These are phyloP conservation scores for Tylochromis polylepis DNA, from an alignment of 2,113 vertebrate species.

Conservation along the genomic window DNA sequence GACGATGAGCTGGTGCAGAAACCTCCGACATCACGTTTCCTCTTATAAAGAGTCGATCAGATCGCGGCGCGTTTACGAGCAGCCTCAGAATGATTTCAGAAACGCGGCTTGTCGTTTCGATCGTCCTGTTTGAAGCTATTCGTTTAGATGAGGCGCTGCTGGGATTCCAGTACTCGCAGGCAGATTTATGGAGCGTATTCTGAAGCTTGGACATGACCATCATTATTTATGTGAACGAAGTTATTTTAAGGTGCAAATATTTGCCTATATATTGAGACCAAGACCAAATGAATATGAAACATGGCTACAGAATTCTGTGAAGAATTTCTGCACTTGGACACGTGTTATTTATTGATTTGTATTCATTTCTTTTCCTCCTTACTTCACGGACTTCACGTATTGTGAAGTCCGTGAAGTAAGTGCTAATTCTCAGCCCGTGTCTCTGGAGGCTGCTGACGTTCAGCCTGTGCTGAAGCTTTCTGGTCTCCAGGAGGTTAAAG, in stretches of 20 bases:
- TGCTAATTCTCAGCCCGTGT: neutral
- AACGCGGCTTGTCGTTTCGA: no score
- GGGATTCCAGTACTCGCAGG: no score
- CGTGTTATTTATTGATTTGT: neutral
- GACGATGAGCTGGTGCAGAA: neutral
- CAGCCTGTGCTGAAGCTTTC: neutral
- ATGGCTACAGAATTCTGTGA: neutral
- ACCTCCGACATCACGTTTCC: no score
- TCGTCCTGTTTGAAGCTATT: no score
- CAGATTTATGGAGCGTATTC: fast-evolving
- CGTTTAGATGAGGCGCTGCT: neutral
- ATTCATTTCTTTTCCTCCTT: neutral
- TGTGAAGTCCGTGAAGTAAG: neutral
- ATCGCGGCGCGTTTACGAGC: neutral
- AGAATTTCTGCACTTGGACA: neutral
- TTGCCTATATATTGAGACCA: neutral
- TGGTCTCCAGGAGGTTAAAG: neutral
- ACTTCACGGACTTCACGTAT: neutral
- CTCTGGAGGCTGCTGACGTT: neutral
- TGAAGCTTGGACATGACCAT: neutral
- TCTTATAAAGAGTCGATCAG: no score
- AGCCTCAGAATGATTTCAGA: neutral
- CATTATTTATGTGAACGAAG: neutral
- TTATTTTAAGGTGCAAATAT: neutral
- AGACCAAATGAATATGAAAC: neutral